Evolutionary conservation across 2,888 invertebrate species (phyloP), one percentile per base, ranked within the genome.

Genomic region (Caenorhabditis panamensis): DNA sequence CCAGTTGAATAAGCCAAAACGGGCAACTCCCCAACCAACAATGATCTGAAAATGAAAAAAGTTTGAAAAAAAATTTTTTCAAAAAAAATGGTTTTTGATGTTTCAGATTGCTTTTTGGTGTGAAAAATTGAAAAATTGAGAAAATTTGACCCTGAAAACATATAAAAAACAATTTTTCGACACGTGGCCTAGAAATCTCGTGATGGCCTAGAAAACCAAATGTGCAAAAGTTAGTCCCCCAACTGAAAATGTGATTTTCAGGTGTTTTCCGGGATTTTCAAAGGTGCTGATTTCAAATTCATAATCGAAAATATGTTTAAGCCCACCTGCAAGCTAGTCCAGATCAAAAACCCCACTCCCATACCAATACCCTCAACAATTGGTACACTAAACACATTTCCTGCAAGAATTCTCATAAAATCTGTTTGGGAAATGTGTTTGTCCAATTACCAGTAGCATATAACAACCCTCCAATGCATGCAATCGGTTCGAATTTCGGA

Each of bases 21-120:
- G 80, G n/a, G 89, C 89, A 9, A 89, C 88, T 51, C 86, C 84
- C 89, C 89, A 89, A 1, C 89, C 89, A 24, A 89, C 89, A 1
- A 88, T 77, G 8, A 89, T 47, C 47, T 47, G 47, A 47, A 47
- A 47, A 47, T 41, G 36, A 8, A 22, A 22, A 24, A 67, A 47
- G 28, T 36, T 18, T 4, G n/a, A n/a, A n/a, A 31, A 59, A 9
- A 61, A 28, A 6, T 36, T 13, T 16, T 63, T 51, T 24, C 18
- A n/a, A 4, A 4, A 8, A 5, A 11, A 36, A 36, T 36, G n/a
- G n/a, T 36, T 20, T 59, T 59, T 59, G 31, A 18, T 9, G 8
- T 49, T 47, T 44, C 24, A 3, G 44, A 63, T 18, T 26, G 9
- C 49, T 18, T 37, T 36, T 20, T 8, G 4, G 20, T 6, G 6